phyloP scores from a whole-genome alignment of 37 sponge, comb jelly and placozoan species.

The Hormiphora californensis region DNA sequence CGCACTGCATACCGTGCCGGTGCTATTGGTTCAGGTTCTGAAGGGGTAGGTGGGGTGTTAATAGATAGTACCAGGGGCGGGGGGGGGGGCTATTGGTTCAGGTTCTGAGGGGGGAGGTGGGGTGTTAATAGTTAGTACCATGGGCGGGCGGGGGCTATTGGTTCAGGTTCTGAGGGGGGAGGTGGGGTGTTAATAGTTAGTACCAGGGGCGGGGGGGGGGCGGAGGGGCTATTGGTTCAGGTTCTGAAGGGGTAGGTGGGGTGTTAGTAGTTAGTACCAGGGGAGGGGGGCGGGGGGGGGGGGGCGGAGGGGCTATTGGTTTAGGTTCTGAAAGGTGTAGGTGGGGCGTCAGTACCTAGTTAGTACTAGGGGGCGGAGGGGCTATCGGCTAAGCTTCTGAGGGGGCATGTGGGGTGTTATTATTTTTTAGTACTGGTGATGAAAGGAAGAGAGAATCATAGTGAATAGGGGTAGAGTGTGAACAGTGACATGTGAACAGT shows the following conservation, averaged over 20 bases:
- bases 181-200: too few relatives aligned
- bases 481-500: too few relatives aligned
- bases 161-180: neutral
- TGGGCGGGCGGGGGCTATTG: neutral
- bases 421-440: too few relatives aligned
- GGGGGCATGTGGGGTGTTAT: too few relatives aligned
- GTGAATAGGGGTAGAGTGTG: too few relatives aligned
- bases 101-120: neutral
- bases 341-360: neutral
- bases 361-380: constrained; percentile 1
- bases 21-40: neutral
- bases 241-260: neutral
- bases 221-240: neutral
- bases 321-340: neutral
- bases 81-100: neutral
- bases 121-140: neutral
- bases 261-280: neutral
- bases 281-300: constrained; percentile 8
- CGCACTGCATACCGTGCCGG: neutral
- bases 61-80: neutral
- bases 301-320: neutral
- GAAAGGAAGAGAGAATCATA: too few relatives aligned
- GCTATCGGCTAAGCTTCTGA: too few relatives aligned
- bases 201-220: neutral
- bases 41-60: neutral